Base-by-base conservation (phyloP, 2,113 vertebrate genomes). In the Anhinga rufa region DNA sequence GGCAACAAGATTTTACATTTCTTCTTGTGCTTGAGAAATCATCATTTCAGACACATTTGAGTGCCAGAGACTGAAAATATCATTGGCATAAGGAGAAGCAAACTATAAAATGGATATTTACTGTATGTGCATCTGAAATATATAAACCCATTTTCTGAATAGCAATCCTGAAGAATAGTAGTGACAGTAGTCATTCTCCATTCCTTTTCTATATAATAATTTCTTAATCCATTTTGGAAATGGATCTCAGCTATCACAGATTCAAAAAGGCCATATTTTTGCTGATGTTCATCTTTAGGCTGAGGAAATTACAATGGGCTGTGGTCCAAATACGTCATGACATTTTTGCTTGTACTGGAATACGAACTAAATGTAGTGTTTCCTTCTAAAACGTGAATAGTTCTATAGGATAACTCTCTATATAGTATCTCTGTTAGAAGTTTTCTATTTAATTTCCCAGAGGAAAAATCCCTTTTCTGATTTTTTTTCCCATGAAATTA, bases 101-200 rank as follows among this genome's bases (percentile, higher is more conserved):
- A 95, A 83, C 24, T 54, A 66, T 31, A 75, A 92, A 82, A 93
- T 86, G 17, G 18, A 14, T 36, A 85, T 94, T 92, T 79, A 40
- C 24, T 91, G 5, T 61, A 80, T 74, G 51, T 82, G 31, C 38
- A 86, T 24, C 24, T 80, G 62, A 90, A 88, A 88, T 90, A 74
- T 16, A 82, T 80, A 95, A 96, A 79, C 32, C 11, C 44, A 66
- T 95, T 96, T 96, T 82, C 84, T 87, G 64, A 96, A 94, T 70
- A 79, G 6, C 46, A 77, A 90, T 92, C 17, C 58, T 87, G 69
- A 88, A 90, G 48, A 81, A 66, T 36, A 84, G 21, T 70, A 46
- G 62, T 61, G 84, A 51, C 58, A 92, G 57, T 64, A 93, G 52
- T 66, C 0, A 0, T 60, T 69, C 58, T 87, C 48, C 28, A 51